A percentile compares a stretch with the other conserved stretches of the same genome.
Evolutionary conservation across 2,888 invertebrate genomes (phyloP).

Genomic region (Mechanitis mazaeus): DNA sequence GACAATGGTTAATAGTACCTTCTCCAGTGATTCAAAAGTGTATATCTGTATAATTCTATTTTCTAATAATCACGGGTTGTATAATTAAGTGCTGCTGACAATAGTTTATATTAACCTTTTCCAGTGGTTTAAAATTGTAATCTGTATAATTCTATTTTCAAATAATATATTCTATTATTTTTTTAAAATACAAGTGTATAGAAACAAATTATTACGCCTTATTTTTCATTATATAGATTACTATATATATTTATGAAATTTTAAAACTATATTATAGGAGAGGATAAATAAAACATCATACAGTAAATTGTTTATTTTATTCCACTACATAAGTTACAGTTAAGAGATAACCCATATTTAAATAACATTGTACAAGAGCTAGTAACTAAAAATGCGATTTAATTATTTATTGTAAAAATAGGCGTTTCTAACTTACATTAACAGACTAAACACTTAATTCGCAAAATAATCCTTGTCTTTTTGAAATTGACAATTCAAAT

Average conservation of each 20-base stretch:
- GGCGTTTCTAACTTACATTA: slow-evolving; percentile 32
- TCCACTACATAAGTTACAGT: slow-evolving; percentile 39
- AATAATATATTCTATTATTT: too few species aligned
- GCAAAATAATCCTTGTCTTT: slow-evolving; percentile 12
- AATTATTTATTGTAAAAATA: slow-evolving; percentile 32
- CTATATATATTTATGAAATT: too few species aligned
- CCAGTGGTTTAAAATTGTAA: too few species aligned
- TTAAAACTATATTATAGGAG: slow-evolving; percentile 6
- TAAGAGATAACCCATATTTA: slow-evolving; percentile 34
- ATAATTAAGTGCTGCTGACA: too few species aligned
- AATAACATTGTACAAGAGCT: slow-evolving; percentile 36
- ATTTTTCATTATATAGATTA: too few species aligned
- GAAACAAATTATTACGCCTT: too few species aligned
- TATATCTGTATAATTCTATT: not conserved
- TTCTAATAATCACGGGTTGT: too few species aligned
- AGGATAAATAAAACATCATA: slow-evolving; percentile 22
- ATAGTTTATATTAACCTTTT: too few species aligned
- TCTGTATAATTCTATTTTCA: too few species aligned
- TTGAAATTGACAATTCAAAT: not conserved
- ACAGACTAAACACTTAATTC: slow-evolving; percentile 28
- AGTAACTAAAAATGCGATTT: slow-evolving; percentile 39
- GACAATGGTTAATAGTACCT: too few species aligned
- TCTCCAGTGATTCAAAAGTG: not conserved
- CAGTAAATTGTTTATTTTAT: slow-evolving; percentile 35
- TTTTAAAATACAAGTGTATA: too few species aligned